Evolutionary conservation across 2,797 vertebrate genomes (phyloP).

Genomic region (Simalia tracyae): DNA sequence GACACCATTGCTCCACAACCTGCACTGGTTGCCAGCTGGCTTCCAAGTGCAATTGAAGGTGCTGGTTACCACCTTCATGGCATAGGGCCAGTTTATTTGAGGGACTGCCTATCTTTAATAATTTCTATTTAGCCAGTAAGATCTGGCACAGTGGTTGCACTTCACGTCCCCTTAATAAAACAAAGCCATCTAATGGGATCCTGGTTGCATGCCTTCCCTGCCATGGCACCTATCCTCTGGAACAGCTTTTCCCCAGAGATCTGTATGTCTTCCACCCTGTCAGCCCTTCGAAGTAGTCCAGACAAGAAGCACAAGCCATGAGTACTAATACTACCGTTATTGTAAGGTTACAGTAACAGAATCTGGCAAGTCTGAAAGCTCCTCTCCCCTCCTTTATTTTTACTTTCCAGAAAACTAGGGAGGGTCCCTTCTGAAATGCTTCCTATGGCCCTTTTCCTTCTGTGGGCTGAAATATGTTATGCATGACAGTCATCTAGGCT

Average conservation of each 20-base stretch:
- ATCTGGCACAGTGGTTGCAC: not conserved
- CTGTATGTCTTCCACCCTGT: not conserved
- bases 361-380: not conserved
- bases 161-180: not conserved
- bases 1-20: not conserved
- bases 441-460: not conserved
- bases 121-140: not conserved
- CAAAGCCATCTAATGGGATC: not conserved
- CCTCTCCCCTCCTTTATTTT: not conserved
- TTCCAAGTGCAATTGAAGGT: not conserved
- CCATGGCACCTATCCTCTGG: too few species aligned
- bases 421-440: not conserved
- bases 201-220: not conserved
- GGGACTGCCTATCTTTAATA: not conserved
- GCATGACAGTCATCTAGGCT: not conserved
- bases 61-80: not conserved
- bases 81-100: not conserved
- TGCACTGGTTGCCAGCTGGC: not conserved
- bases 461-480: not conserved
- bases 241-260: too few species aligned
- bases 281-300: not conserved
- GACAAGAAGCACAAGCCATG: not conserved
- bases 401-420: not conserved
- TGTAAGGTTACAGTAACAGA: not conserved
- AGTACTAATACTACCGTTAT: not conserved